phyloP scores from a whole-genome alignment of 2,797 vertebrate genomes.

The Danio kyathit region DNA sequence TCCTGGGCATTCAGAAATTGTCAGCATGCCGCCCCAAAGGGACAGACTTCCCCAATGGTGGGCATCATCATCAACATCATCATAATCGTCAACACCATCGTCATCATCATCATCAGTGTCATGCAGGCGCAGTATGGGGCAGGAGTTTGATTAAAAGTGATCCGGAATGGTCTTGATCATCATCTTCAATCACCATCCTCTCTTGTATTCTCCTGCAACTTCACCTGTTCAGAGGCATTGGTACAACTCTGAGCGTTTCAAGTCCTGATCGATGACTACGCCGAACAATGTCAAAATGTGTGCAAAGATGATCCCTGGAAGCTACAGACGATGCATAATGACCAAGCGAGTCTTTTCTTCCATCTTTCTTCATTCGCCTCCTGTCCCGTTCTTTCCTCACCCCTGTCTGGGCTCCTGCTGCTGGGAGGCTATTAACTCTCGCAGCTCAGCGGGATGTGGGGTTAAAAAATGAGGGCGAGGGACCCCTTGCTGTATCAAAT shows the following conservation, averaged over 20 bases:
- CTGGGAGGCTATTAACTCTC: constrained; percentile 60
- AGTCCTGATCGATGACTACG: constrained; percentile 44
- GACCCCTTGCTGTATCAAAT: constrained; percentile 56
- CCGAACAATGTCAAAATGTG: constrained; percentile 59
- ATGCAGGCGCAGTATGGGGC: constrained; percentile 38
- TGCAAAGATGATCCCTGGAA: constrained; percentile 59
- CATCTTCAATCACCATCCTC: constrained; percentile 57
- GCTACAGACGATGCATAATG: constrained; percentile 57
- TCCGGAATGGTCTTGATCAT: constrained; percentile 44
- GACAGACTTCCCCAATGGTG: constrained; percentile 42
- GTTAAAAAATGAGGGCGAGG: constrained; percentile 55
- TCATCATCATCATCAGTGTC: constrained; percentile 56
- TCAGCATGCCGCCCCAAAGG: constrained; percentile 43
- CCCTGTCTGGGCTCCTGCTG: constrained; percentile 54
- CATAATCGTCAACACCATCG: constrained; percentile 48
- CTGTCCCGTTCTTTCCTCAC: constrained; percentile 41
- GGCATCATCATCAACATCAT: constrained; percentile 60
- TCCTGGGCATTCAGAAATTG: constrained; percentile 37
- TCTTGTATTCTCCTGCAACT: constrained; percentile 19
- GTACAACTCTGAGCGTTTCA: constrained; percentile 2
- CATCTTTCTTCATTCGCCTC: constrained; percentile 48
- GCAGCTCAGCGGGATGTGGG: constrained; percentile 48
- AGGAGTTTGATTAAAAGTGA: constrained; percentile 60
- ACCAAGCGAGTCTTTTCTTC: constrained; percentile 40
- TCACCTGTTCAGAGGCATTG: constrained; percentile 31